Evolutionary conservation across 2,113 vertebrate species (phyloP).

Genomic region (Empidonax alnorum): DNA sequence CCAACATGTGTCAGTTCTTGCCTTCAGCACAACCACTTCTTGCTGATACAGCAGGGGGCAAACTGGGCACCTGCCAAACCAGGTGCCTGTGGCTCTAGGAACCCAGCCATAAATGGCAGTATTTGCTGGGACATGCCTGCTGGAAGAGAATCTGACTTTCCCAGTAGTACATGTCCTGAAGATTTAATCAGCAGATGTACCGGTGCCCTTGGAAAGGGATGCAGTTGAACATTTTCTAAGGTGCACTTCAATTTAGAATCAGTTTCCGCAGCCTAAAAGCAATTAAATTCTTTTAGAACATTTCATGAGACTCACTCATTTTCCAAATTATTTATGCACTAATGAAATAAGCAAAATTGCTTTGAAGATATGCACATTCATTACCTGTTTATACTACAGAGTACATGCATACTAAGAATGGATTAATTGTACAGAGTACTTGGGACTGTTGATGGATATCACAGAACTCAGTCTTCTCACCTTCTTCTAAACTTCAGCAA

Average conservation of each 20-base stretch:
- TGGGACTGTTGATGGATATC: not conserved
- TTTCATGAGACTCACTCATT: not conserved
- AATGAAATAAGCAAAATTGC: not conserved
- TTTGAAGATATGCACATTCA: not conserved
- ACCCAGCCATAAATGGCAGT: not conserved
- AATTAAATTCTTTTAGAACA: not conserved
- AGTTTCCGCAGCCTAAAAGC: not conserved
- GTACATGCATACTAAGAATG: not conserved
- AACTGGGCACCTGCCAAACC: not conserved
- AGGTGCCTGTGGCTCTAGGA: not conserved
- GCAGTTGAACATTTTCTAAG: not conserved
- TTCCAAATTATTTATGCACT: not conserved
- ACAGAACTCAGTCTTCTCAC: not conserved
- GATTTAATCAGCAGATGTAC: conserved; percentile 21
- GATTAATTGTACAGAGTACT: not conserved
- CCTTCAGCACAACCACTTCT: not conserved
- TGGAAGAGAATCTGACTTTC: not conserved
- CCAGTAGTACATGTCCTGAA: not conserved
- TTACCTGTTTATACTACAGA: not conserved
- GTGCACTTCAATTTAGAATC: not conserved
- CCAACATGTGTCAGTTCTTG: not conserved
- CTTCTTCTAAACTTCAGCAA: not conserved
- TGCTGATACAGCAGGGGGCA: conserved; percentile 18
- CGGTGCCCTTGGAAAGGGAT: not conserved
- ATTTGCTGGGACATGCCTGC: not conserved